These are phyloP conservation scores for Rhinichthys klamathensis DNA, from an alignment of 2,113 vertebrate genomes.

Conservation along the genomic window DNA sequence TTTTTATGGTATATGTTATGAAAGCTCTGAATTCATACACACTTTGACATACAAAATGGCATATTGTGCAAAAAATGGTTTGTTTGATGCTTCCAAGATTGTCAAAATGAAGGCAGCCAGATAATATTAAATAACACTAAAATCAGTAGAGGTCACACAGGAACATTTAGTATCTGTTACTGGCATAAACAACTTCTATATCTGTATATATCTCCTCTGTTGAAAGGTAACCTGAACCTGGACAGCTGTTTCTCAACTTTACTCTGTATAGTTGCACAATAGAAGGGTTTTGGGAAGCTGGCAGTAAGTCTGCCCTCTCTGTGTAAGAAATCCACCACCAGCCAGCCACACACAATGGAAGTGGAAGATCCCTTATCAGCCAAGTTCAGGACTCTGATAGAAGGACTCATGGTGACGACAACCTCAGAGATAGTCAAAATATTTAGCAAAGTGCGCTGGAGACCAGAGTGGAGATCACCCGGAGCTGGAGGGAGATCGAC, in stretches of 20 bases:
- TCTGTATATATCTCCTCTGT: neutral
- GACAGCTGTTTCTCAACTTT: neutral
- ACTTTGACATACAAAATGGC: neutral
- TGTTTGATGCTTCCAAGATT: neutral
- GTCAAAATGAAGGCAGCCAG: neutral
- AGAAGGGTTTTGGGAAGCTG: neutral
- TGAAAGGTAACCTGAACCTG: neutral
- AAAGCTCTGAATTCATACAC: neutral
- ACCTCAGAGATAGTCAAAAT: conserved; percentile 53
- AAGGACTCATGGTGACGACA: conserved; percentile 47
- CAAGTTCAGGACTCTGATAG: conserved; percentile 48
- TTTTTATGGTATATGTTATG: neutral
- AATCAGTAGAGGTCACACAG: neutral
- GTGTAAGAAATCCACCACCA: neutral
- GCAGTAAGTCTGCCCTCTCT: neutral
- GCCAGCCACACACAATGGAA: conserved; percentile 39
- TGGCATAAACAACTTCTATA: neutral
- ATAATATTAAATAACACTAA: neutral
- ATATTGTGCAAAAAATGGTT: neutral
- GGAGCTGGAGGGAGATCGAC: conserved; percentile 52
- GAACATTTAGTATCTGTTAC: too few species aligned
- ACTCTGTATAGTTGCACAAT: neutral
- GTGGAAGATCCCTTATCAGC: conserved; percentile 45
- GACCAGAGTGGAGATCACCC: conserved; percentile 51
- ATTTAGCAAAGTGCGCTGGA: conserved; percentile 49